Evolutionary conservation across 2,113 vertebrate species (phyloP), one percentile per base, ranked within the genome.

Genomic region (Oryzias melastigma): DNA sequence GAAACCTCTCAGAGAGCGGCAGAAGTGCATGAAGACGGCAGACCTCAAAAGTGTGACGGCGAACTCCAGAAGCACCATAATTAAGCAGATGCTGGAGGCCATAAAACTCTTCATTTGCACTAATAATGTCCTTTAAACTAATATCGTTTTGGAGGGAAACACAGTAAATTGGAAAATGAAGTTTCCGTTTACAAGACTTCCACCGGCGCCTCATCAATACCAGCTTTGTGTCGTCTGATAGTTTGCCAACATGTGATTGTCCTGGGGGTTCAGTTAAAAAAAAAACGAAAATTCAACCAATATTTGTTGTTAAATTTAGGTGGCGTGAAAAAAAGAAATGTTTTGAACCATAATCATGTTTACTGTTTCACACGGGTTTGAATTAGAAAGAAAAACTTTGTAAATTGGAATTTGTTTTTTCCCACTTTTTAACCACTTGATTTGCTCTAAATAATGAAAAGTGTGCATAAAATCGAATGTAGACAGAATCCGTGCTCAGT

Each of bases 131-230:
- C 64, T 75, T 78, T 16, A 46, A 51, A 63, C 29, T 63, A 25
- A 68, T 58, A 47, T 50, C 1, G 58, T 66, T 68, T 67, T 3
- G 43, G 1, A 35, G 3, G 68, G 20, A 73, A 76, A 14, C 74
- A 62, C 14, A 3, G 50, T 60, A 52, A 68, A 80, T 73, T 48
- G 56, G 69, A 47, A 77, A 87, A 85, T 58, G 0, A 82, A 51
- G 19, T 89, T 73, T 83, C 51, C 54, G 29, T 75, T 82, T 73
- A 61, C 65, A 40, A 53, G 48, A 62, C 29, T 25, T 68, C 40
- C 24, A 51, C 8, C 13, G 25, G 42, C 45, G 14, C 12, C 43
- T 47, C 35, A 20, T 62, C 54, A 71, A 52, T 75, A 15, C 55
- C 15, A 43, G 24, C 64, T 71, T 58, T 64, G 55, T 14, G 18